These are phyloP conservation scores for Cyclophora albipunctata DNA, from an alignment of 2,888 invertebrate species.

Conservation along the genomic window DNA sequence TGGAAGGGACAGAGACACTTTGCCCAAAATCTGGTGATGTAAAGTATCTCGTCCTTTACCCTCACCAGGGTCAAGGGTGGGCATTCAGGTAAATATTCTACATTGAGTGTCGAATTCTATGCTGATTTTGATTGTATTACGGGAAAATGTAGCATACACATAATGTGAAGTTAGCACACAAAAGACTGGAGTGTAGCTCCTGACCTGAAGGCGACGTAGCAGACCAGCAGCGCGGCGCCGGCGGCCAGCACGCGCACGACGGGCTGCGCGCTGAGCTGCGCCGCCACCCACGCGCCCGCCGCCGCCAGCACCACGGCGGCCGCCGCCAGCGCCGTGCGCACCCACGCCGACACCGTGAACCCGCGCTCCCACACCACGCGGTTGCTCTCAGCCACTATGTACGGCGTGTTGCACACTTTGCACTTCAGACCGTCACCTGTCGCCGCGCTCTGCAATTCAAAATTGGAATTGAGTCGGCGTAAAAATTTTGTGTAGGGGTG, in stretches of 20 bases:
- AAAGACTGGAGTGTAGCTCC: too few relatives aligned
- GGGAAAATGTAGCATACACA: too few relatives aligned
- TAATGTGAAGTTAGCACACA: too few relatives aligned
- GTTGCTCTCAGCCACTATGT: slow-evolving; percentile 85
- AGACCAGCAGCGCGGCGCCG: slow-evolving; percentile 86
- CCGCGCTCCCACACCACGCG: slow-evolving; percentile 89
- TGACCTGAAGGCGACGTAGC: slow-evolving; percentile 88
- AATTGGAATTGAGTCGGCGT: slow-evolving; percentile 2
- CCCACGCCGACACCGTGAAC: slow-evolving; percentile 88
- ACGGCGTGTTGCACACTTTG: slow-evolving; percentile 89
- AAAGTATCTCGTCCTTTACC: too few relatives aligned
- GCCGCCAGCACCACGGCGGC: slow-evolving; percentile 85
- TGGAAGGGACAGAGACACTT: too few relatives aligned
- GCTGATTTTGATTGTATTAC: too few relatives aligned
- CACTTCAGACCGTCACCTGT: slow-evolving; percentile 82
- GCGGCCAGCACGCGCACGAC: slow-evolving; percentile 87
- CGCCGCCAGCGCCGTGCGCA: slow-evolving; percentile 85
- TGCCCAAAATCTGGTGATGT: too few relatives aligned
- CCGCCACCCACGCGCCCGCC: slow-evolving; percentile 85
- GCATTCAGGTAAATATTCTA: too few relatives aligned
- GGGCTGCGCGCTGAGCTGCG: slow-evolving; percentile 85
- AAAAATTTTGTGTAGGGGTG: neutral
- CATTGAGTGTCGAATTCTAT: too few relatives aligned
- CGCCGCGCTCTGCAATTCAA: slow-evolving; percentile 75
- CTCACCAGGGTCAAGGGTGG: too few relatives aligned